Evolutionary conservation across 2,797 vertebrate genomes (phyloP), one percentile per base, ranked within the genome.

Genomic region (Argentina silus): DNA sequence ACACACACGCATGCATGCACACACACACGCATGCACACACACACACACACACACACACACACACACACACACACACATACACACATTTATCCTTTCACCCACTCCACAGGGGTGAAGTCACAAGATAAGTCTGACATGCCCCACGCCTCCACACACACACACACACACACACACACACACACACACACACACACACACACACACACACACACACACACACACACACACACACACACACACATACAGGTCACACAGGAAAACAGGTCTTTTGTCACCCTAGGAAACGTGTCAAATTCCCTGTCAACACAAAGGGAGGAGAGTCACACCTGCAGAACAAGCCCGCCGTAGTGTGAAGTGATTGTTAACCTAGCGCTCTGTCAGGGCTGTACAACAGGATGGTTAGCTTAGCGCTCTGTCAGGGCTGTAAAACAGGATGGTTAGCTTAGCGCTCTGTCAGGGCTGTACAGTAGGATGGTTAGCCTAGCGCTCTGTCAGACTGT

Each of bases 201-300:
- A 64, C 48, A 67, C 6, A 78, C 67, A 71, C 81, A 72, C 59
- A 74, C 77, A 83, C 78, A 69, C 74, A 48, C 74, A 78, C 50
- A 61, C 19, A 53, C 75, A 79, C 72, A 79, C 71, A 71, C 80
- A 73, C 55, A 27, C 59, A 57, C 10, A 0, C 50, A 19, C 47
- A 17, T 27, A 9, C 72, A 62, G 77, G 71, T 77, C 8, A 3
- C 70, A 64, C 67, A 44, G 9, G 19, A 19, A 11, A 6, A 14
- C 70, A 76, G 84, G 80, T 75, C 71, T 70, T 79, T 47, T 72
- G 73, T 84, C 83, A 42, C 77, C 76, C 69, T 82, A 74, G 78
- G 78, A 79, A 88, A 87, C 84, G 86, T 83, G 79, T 86, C 70
- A 81, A 88, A 89, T 84, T 70, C 87, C 85, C 76, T 87, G 83